Evolutionary conservation across 2,113 vertebrate species (phyloP).

Genomic region (Morone saxatilis): DNA sequence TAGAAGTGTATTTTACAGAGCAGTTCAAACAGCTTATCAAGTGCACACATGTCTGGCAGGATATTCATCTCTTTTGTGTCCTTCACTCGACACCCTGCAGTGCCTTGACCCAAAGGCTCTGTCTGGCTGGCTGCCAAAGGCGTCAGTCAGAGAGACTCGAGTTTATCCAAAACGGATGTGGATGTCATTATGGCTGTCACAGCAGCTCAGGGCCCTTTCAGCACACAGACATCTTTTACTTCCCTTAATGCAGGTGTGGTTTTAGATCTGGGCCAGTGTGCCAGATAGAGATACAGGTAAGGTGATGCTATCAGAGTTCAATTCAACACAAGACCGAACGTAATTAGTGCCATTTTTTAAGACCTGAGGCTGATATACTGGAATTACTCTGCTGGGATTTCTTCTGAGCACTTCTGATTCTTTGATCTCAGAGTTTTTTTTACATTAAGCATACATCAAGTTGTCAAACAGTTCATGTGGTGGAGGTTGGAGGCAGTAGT

Average conservation of each 20-base stretch:
- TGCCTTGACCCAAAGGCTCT: slow-evolving; percentile 42
- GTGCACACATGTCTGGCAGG: slow-evolving; percentile 55
- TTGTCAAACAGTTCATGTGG: neutral
- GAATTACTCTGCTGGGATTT: slow-evolving; percentile 1
- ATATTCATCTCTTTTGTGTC: slow-evolving; percentile 51
- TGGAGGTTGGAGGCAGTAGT: neutral
- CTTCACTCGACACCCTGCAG: slow-evolving; percentile 58
- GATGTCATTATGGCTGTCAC: slow-evolving; percentile 68
- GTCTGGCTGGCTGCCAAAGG: slow-evolving; percentile 57
- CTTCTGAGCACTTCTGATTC: neutral
- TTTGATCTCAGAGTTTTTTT: slow-evolving; percentile 9
- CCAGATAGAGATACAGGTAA: slow-evolving; percentile 25
- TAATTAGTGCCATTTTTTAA: too few species aligned
- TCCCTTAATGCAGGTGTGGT: slow-evolving; percentile 66
- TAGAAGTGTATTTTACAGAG: slow-evolving; percentile 29
- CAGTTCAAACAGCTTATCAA: slow-evolving; percentile 47
- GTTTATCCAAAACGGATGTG: slow-evolving; percentile 63
- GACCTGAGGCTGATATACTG: neutral
- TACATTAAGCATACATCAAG: neutral
- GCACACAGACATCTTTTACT: slow-evolving; percentile 34
- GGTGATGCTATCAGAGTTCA: slow-evolving; percentile 45
- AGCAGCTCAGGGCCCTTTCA: slow-evolving; percentile 54
- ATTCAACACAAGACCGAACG: slow-evolving; percentile 50
- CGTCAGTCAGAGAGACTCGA: slow-evolving; percentile 43
- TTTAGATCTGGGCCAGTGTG: slow-evolving; percentile 44